These are phyloP conservation scores for Acanthurus tractus DNA, from an alignment of 2,797 vertebrate genomes.

Conservation along the genomic window DNA sequence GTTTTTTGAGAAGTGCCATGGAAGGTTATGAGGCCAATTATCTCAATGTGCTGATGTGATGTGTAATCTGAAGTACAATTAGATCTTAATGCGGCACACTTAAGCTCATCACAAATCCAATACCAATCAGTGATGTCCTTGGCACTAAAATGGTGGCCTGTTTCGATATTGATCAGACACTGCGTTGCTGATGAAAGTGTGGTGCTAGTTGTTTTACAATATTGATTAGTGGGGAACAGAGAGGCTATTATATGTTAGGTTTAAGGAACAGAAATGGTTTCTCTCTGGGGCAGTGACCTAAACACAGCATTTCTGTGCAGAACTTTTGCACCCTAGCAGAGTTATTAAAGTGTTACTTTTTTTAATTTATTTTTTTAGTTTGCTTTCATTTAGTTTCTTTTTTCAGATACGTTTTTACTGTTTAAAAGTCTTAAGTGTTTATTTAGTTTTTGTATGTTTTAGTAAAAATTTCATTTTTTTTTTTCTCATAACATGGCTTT, in stretches of 20 bases:
- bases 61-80: constrained; percentile 81
- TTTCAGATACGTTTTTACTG: no score
- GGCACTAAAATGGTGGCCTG: constrained; percentile 73
- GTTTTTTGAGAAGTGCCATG: constrained; percentile 31
- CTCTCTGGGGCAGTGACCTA: neutral
- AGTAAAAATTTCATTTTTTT: no score
- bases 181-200: constrained; percentile 70
- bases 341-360: no score
- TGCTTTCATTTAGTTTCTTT: no score
- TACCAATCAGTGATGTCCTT: constrained; percentile 86
- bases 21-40: constrained; percentile 42
- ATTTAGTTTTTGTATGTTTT: no score
- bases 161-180: constrained; percentile 82
- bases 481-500: no score
- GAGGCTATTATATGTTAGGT: constrained; percentile 59
- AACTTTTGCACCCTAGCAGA: no score
- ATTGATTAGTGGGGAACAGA: constrained; percentile 73
- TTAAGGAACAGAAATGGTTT: constrained; percentile 20
- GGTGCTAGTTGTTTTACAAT: constrained; percentile 78
- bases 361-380: no score
- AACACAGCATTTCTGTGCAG: neutral
- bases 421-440: no score
- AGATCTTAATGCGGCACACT: constrained; percentile 78
- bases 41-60: constrained; percentile 47
- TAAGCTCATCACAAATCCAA: constrained; percentile 86